These are phyloP conservation scores for Lepidurus arcticus DNA, from an alignment of 1,140 invertebrate species.

Conservation along the genomic window DNA sequence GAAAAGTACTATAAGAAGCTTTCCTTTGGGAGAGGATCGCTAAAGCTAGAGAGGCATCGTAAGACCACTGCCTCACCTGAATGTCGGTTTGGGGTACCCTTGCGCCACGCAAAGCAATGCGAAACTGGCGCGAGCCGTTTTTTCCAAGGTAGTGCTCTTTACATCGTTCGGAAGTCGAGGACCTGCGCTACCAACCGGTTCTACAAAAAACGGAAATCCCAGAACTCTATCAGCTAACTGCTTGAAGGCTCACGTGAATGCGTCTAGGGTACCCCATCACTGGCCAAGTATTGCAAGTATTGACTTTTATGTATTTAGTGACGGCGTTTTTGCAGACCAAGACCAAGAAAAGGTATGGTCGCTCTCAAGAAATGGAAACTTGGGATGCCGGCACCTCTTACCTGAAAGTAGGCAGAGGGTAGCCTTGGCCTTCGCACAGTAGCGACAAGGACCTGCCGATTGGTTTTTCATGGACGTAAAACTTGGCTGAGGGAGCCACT, in stretches of 20 bases:
- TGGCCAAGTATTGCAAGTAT: not conserved
- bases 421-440: slow-evolving; percentile 72
- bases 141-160: slow-evolving; percentile 26
- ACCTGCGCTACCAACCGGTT: slow-evolving; percentile 40
- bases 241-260: slow-evolving; percentile 23
- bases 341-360: no score
- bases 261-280: not conserved
- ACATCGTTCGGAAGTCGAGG: slow-evolving; percentile 38
- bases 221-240: not conserved
- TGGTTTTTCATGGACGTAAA: slow-evolving; percentile 30
- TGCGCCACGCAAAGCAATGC: slow-evolving; percentile 49
- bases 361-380: not conserved
- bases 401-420: slow-evolving; percentile 45
- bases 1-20: not conserved
- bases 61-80: slow-evolving; percentile 40
- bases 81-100: slow-evolving; percentile 42
- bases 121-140: slow-evolving; percentile 32
- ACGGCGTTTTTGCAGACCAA: no score
- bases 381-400: slow-evolving; percentile 10
- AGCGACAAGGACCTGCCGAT: slow-evolving; percentile 55
- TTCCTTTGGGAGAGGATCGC: not conserved
- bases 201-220: slow-evolving; percentile 33
- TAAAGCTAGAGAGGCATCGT: not conserved
- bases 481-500: slow-evolving; percentile 29
- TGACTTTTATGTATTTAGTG: not conserved